These are phyloP conservation scores for Lordiphosa andalusiaca DNA, from an alignment of 2,888 invertebrate species.

Conservation along the genomic window DNA sequence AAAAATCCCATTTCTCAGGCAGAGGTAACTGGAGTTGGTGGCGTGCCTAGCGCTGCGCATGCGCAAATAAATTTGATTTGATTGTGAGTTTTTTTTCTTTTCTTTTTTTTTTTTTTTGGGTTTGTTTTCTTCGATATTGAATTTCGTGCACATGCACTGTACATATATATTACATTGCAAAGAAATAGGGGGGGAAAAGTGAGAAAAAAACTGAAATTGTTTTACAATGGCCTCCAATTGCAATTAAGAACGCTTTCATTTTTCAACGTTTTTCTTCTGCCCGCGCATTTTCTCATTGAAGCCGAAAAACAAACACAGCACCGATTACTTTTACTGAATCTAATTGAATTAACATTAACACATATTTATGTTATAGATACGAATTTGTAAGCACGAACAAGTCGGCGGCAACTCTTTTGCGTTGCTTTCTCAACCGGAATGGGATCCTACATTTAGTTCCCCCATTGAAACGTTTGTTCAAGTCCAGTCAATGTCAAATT, in stretches of 20 bases:
- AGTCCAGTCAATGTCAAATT: too few relatives aligned
- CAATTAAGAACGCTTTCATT: slow-evolving; percentile 75
- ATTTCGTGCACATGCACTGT: slow-evolving; percentile 45
- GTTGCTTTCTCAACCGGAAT: background rate
- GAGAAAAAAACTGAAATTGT: slow-evolving; percentile 29
- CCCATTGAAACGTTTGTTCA: too few relatives aligned
- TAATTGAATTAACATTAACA: slow-evolving; percentile 66
- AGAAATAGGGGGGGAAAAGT: slow-evolving; percentile 26
- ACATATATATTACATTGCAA: slow-evolving; percentile 40
- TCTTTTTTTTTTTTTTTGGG: slow-evolving; percentile 11
- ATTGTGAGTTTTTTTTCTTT: slow-evolving; percentile 30
- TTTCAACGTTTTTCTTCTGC: slow-evolving; percentile 54
- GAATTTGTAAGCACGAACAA: slow-evolving; percentile 9
- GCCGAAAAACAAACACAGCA: slow-evolving; percentile 33
- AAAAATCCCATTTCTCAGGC: slow-evolving; percentile 3
- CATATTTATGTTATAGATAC: slow-evolving; percentile 23
- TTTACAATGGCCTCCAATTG: slow-evolving; percentile 49
- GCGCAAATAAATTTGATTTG: slow-evolving; percentile 61
- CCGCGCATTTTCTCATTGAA: slow-evolving; percentile 41
- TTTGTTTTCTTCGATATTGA: slow-evolving; percentile 34
- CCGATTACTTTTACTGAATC: slow-evolving; percentile 64
- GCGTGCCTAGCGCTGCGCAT: slow-evolving; percentile 50
- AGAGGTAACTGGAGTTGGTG: slow-evolving; percentile 27
- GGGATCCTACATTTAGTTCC: background rate
- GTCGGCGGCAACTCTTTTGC: slow-evolving; percentile 3